Evolutionary conservation across 2,113 vertebrate species (phyloP), one percentile per base, ranked within the genome.

Genomic region (Macrotus californicus): DNA sequence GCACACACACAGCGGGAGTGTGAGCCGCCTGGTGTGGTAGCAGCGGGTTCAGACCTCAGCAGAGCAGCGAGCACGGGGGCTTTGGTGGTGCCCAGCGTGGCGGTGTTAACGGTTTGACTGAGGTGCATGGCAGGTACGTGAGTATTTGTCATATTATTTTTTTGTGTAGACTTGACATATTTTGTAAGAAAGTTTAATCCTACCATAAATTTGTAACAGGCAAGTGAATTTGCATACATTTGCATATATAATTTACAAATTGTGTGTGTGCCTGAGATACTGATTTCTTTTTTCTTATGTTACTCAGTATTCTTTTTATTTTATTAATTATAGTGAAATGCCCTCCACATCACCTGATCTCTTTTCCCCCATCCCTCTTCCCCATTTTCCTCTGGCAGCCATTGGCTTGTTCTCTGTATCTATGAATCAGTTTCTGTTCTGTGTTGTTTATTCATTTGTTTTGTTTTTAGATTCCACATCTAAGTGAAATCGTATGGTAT

Each of bases 151-250:
- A 15, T 41, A 16, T 12, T 64, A 14, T 24, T 54, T 79, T 26
- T 81, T 56, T 11, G 46, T 64, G 24, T 36, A 4, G 36, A 36
- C 0, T 3, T 39, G 52, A 88, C 29, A 36, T 14, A n/a, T 79
- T 94, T 93, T 56, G 19, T 81, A 39, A 80, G 26, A 36, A 59
- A 89, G 29, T n/a, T 48, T 46, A 66, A 87, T 15, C 34, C 59
- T 29, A 1, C 48, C n/a, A 22, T 22, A 34, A 3, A 29, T 43
- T 16, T n/a, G 39, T 24, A 39, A 15, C 41, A 41, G 73, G 19
- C 41, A 75, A 83, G 16, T 3, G 14, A 69, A 12, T 46, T n/a
- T 19, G 31, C 4, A 3, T 56, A 8, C 0, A 7, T n/a, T n/a
- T n/a, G n/a, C n/a, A n/a, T n/a, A n/a, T n/a, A 5, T 26, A 24